Base-by-base conservation (phyloP, 2,888 invertebrate genomes). In the Acanthacorydalis orientalis region DNA sequence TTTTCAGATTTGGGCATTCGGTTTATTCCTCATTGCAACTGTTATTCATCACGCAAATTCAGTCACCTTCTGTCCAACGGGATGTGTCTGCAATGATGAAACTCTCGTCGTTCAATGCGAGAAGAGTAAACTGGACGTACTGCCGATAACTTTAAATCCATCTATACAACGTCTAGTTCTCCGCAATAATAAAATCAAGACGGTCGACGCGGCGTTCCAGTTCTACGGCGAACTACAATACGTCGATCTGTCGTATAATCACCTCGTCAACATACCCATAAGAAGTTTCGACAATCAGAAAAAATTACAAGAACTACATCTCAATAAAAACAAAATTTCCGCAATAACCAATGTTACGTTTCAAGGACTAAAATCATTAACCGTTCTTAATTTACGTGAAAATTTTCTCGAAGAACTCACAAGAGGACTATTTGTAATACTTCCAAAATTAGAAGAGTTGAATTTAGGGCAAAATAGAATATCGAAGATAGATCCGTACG, bases 81-180 rank as follows among this genome's bases (percentile, higher is more conserved):
- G 83, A 55, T 92, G 92, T 68, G 77, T 73, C 63, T 92, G 92
- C 70, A 85, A 91, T 68, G 91, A 92, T 61, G 88, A 88, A 54
- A 88, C 83, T 9, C 77, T 87, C 54, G 83, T 85, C 49, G 91
- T 90, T 44, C 80, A 80, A 54, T 92, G 91, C 67, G 80, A 86
- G 56, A 82, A 80, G 60, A 87, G 87, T 60, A 83, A 83, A 55
- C 73, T 92, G 51, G 89, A 89, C 68, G 87, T 89, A 47, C 77
- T 92, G 51, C 91, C 91, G 51, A 91, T 91, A 58, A 86, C 89
- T 2, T 71, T 92, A 52, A 92, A 92, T 68, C 93, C 93, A 38
- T 84, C 86, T 57, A 87, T 90, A 52, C 85, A 86, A 61, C 75
- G 87, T 47, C 75, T 90, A 57, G 83, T 87, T 55, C 77, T 90